These are phyloP conservation scores for Pholis gunnellus DNA, from an alignment of 2,113 vertebrate species.

Conservation along the genomic window DNA sequence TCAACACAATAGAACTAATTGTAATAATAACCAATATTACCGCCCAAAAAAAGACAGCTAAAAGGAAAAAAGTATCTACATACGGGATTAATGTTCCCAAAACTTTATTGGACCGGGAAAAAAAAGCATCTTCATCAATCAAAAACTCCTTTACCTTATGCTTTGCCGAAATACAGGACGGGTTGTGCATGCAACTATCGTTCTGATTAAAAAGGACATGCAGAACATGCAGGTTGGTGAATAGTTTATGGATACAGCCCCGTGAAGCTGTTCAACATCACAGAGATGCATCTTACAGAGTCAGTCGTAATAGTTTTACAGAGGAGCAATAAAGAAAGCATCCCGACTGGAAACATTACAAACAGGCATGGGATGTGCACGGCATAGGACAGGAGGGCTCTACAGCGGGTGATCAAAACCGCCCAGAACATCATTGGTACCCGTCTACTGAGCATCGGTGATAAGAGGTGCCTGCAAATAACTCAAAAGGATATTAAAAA, in stretches of 20 bases:
- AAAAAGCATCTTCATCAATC: neutral
- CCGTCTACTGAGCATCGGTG: too few relatives aligned
- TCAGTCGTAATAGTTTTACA: too few relatives aligned
- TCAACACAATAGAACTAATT: neutral
- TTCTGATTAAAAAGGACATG: neutral
- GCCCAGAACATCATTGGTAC: too few relatives aligned
- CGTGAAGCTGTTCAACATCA: neutral
- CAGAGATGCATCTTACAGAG: neutral
- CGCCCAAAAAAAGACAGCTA: neutral
- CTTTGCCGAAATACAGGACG: neutral
- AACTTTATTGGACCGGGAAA: neutral
- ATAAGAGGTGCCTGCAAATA: too few relatives aligned
- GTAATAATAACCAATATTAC: neutral
- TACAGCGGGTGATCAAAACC: too few relatives aligned
- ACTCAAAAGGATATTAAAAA: too few relatives aligned
- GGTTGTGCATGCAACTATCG: neutral
- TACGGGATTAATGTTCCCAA: too few relatives aligned
- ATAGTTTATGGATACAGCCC: neutral
- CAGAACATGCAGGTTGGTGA: neutral
- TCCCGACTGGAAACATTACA: too few relatives aligned
- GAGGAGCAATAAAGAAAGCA: too few relatives aligned
- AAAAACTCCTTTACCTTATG: neutral
- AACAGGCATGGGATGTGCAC: too few relatives aligned
- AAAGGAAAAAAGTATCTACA: neutral
- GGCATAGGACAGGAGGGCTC: too few relatives aligned